Conservation (phyloP, 2,888 invertebrate species). For the Holacanthella duospinosa region DNA sequence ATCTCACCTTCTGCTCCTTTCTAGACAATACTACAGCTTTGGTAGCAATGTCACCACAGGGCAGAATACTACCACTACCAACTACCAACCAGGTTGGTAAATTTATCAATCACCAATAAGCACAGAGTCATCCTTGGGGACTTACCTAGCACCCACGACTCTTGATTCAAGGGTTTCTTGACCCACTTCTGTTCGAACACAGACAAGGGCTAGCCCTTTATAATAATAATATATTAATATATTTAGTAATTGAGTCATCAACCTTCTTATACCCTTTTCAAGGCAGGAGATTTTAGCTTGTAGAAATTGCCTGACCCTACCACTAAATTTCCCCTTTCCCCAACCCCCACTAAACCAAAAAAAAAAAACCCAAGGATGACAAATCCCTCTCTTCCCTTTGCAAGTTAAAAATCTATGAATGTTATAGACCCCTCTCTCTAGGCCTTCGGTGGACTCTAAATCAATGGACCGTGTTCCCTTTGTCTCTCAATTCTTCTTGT, state of each 20-base stretch:
- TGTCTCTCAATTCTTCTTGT: too few species aligned
- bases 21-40: constrained; percentile 90
- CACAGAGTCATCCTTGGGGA: neutral
- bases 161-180: too few species aligned
- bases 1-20: constrained; percentile 45
- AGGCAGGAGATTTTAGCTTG: neutral
- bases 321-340: neutral
- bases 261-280: too few species aligned
- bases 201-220: neutral
- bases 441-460: too few species aligned
- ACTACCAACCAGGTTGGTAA: constrained; percentile 26
- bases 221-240: too few species aligned
- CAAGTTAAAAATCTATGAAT: neutral
- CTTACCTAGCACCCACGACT: neutral
- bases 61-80: constrained; percentile 15
- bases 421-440: neutral
- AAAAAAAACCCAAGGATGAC: constrained; percentile 1
- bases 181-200: neutral
- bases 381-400: neutral
- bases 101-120: too few species aligned
- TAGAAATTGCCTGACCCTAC: neutral
- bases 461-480: too few species aligned
- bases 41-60: constrained; percentile 60
- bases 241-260: too few species aligned
- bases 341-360: too few species aligned